A percentile compares a stretch with the other conserved stretches of the same genome.
These are phyloP conservation scores for Oligia fasciuncula DNA, from an alignment of 2,888 invertebrate species.

Conservation along the genomic window DNA sequence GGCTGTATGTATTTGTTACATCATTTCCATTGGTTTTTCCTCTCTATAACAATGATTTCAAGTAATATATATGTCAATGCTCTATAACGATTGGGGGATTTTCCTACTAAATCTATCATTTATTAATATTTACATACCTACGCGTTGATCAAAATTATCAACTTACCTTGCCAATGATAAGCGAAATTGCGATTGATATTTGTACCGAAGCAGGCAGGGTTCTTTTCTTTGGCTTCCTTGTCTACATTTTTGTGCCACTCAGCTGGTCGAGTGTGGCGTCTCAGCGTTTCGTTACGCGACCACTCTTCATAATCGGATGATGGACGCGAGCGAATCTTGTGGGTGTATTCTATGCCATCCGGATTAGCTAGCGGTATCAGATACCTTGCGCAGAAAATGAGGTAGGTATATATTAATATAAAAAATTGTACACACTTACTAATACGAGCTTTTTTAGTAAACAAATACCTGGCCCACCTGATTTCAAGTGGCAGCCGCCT, in stretches of 20 bases:
- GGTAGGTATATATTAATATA: neutral
- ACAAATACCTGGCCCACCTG: neutral
- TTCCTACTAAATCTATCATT: constrained; percentile 17
- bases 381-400: constrained; percentile 74
- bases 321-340: constrained; percentile 68
- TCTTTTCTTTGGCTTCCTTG: constrained; percentile 65
- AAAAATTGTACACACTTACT: neutral
- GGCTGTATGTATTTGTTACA: neutral
- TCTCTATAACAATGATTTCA: too few relatives aligned
- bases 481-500: too few relatives aligned
- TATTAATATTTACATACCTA: neutral
- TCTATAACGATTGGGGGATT: neutral
- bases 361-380: constrained; percentile 85
- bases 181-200: constrained; percentile 87
- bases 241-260: constrained; percentile 85
- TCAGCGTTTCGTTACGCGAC: constrained; percentile 77
- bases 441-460: neutral
- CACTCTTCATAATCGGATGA: constrained; percentile 74
- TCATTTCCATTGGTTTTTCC: neutral
- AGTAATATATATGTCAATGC: too few relatives aligned
- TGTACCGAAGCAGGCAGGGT: constrained; percentile 80
- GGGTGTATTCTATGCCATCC: constrained; percentile 82
- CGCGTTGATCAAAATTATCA: constrained; percentile 25
- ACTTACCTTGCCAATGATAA: constrained; percentile 87
- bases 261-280: constrained; percentile 72